Base-by-base conservation (phyloP, 2,113 vertebrate species). In the Amazona vittata region DNA sequence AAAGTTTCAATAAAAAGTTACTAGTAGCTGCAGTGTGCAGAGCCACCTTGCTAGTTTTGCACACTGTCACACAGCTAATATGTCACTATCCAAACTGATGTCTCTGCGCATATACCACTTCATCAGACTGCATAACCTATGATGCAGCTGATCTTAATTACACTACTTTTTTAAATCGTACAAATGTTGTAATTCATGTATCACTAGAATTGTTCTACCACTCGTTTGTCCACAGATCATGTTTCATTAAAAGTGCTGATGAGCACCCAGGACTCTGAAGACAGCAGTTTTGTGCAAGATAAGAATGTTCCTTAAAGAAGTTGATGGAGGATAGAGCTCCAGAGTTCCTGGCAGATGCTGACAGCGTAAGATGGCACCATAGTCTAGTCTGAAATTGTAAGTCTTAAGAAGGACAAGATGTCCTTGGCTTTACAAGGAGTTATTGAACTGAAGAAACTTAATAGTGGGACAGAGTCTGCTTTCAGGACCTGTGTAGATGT, bases 201-300 rank as follows among this genome's bases (percentile, higher is more conserved):
- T 78, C 1, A 5, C 47, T 91, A 49, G 77, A 91, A 60, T 86
- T 90, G 76, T 70, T 81, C 64, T 89, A 44, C 46, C 1, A 2
- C 74, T 95, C 10, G 0, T 82, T 59, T 92, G 83, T 75, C 80
- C 24, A 15, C 80, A 91, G 95, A 69, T 94, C 37, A 35, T 44
- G 41, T 94, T 95, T 85, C 89, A 49, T 71, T 94, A n/a, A 28
- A 71, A 91, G 89, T 79, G 81, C 83, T 94, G 86, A 89, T 78
- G 70, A 91, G 77, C 31, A 39, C 41, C 39, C 73, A 82, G 80
- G 75, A 89, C 44, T 69, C 62, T 69, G 77, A 94, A 95, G 74
- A 86, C 92, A 92, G 92, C 91, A 85, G 77, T 96, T 97, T 89
- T 82, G 53, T 94, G 92, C 83, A 93, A 96, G 86, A 52, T 95